Conservation (phyloP, 2,113 vertebrate genomes). For the Columbina picui region DNA sequence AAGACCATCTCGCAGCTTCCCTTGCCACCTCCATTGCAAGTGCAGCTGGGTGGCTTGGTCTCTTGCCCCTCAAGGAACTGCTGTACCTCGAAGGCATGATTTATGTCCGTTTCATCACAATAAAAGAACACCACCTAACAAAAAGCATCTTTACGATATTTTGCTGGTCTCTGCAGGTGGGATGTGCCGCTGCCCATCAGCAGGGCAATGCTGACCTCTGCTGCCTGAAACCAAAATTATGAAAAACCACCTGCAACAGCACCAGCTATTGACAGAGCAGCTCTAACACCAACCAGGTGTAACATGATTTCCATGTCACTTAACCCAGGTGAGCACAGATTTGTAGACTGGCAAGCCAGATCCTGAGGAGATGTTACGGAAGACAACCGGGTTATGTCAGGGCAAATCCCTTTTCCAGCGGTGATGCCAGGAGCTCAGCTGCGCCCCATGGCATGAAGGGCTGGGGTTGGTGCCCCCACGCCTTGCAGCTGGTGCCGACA, state of each 20-base stretch:
- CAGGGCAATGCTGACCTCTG: conserved; percentile 79
- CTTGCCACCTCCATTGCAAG: too few relatives aligned
- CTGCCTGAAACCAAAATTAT: conserved; percentile 58
- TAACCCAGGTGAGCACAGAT: not conserved
- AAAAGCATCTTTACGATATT: not conserved
- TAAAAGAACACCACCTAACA: not conserved
- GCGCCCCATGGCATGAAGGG: not conserved
- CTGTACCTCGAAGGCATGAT: not conserved
- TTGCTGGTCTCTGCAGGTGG: not conserved
- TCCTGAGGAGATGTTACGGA: not conserved
- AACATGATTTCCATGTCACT: not conserved
- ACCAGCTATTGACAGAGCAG: fast-evolving
- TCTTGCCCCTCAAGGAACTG: not conserved
- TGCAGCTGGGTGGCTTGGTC: not conserved
- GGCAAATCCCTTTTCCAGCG: not conserved
- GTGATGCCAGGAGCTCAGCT: fast-evolving
- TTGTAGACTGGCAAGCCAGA: not conserved
- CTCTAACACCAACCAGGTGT: fast-evolving
- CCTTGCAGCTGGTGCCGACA: not conserved
- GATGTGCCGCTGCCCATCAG: not conserved
- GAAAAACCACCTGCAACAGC: not conserved
- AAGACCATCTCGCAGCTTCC: not conserved
- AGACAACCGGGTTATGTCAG: fast-evolving
- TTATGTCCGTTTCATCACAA: not conserved
- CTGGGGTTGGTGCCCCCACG: fast-evolving